Percentiles rank a stretch among this genome's conserved stretches.
phyloP scores from a whole-genome alignment of 2,113 vertebrate species.

The Nesospiza acunhae region DNA sequence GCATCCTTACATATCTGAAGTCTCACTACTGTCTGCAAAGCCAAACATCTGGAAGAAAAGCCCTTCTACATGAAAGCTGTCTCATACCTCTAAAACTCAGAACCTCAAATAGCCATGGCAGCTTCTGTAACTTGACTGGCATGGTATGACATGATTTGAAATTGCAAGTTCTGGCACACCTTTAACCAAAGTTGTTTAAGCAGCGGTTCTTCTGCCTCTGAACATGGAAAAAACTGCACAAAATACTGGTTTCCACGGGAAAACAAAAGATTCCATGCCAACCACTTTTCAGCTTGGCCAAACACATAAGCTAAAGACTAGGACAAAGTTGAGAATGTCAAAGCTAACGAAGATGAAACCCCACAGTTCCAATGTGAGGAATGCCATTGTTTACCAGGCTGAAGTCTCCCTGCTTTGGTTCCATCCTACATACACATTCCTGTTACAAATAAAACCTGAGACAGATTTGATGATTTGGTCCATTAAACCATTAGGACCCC shows the following conservation, averaged over 20 bases:
- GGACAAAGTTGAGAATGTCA: background rate
- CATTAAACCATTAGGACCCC: background rate
- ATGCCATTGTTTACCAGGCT: background rate
- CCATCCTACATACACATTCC: background rate
- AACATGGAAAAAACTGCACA: background rate
- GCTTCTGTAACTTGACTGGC: background rate
- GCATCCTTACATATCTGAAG: background rate
- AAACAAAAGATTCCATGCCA: background rate
- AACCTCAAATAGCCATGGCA: background rate
- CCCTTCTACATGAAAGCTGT: background rate
- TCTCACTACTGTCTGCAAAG: background rate
- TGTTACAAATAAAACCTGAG: background rate
- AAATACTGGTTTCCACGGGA: rapidly evolving
- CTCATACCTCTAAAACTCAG: background rate
- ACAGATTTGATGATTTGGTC: background rate
- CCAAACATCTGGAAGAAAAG: background rate
- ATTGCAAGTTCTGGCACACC: background rate
- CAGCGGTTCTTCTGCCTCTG: background rate
- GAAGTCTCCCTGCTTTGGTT: background rate
- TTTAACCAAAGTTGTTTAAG: background rate
- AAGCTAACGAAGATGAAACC: background rate
- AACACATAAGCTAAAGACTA: background rate
- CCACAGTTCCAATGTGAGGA: background rate
- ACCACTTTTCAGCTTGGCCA: background rate
- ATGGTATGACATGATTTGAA: background rate